Percentiles rank a stretch among this genome's conserved stretches.
These are phyloP conservation scores for Oeneis ivallda DNA, from an alignment of 2,888 invertebrate genomes.

Conservation along the genomic window DNA sequence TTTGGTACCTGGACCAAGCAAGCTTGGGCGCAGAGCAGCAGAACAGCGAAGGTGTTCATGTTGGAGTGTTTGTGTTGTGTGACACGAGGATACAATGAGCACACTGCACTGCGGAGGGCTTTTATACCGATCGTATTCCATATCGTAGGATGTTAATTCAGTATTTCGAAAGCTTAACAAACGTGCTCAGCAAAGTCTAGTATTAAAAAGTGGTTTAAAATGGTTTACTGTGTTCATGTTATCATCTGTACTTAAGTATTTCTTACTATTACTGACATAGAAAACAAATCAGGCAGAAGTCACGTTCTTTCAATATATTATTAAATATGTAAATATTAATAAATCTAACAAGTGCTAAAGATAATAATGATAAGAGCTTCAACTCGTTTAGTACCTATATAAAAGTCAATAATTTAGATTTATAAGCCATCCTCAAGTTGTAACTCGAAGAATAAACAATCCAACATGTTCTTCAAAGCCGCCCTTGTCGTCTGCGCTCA, in stretches of 20 bases:
- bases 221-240: no score
- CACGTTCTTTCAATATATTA: not conserved
- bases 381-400: not conserved
- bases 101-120: not conserved
- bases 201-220: no score
- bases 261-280: not conserved
- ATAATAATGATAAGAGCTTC: not conserved
- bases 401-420: not conserved
- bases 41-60: slow-evolving; percentile 23
- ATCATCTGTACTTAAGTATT: no score
- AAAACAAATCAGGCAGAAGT: not conserved
- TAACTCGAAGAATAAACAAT: not conserved
- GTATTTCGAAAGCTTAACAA: not conserved
- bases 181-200: not conserved
- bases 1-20: slow-evolving; percentile 12
- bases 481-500: not conserved
- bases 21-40: slow-evolving; percentile 41
- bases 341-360: not conserved
- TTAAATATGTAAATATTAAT: no score
- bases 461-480: not conserved
- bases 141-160: not conserved
- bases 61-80: slow-evolving; percentile 8
- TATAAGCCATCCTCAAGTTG: not conserved
- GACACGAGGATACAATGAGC: slow-evolving; percentile 1
- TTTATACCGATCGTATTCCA: slow-evolving; percentile 3